These are phyloP conservation scores for Ceratoteleas bidentatus DNA, from an alignment of 1,140 invertebrate genomes.

Conservation along the genomic window DNA sequence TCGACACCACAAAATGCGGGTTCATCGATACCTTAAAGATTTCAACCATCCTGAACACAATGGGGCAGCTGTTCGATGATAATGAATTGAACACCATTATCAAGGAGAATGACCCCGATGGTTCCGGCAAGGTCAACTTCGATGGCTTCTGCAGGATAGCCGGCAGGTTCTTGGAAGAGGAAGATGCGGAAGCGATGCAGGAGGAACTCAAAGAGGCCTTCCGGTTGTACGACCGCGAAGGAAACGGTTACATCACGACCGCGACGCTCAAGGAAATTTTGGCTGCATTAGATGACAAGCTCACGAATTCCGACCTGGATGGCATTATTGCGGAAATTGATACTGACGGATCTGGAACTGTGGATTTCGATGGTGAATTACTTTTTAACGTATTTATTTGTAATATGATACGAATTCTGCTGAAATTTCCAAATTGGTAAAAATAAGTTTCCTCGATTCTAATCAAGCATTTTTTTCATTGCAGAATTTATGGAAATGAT, in stretches of 20 bases:
- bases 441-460: no score
- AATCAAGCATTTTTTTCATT: conserved; percentile 31
- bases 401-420: no score
- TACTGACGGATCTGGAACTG: conserved; percentile 95
- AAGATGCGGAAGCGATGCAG: conserved; percentile 95
- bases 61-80: conserved; percentile 95
- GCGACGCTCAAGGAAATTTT: conserved; percentile 94
- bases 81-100: conserved; percentile 91
- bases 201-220: conserved; percentile 97
- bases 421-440: no score
- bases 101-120: conserved; percentile 91
- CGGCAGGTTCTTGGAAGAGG: conserved; percentile 93
- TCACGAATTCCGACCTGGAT: conserved; percentile 91
- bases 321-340: conserved; percentile 97
- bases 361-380: conserved; percentile 90
- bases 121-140: conserved; percentile 94
- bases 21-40: conserved; percentile 95
- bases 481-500: conserved; percentile 94
- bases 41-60: conserved; percentile 95
- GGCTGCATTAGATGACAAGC: conserved; percentile 93
- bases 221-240: conserved; percentile 89
- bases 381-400: no score
- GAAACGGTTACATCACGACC: conserved; percentile 96
- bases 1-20: conserved; percentile 94
- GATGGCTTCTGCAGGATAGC: conserved; percentile 95